phyloP scores from a whole-genome alignment of 2,113 vertebrate genomes.

The Colossoma macropomum region DNA sequence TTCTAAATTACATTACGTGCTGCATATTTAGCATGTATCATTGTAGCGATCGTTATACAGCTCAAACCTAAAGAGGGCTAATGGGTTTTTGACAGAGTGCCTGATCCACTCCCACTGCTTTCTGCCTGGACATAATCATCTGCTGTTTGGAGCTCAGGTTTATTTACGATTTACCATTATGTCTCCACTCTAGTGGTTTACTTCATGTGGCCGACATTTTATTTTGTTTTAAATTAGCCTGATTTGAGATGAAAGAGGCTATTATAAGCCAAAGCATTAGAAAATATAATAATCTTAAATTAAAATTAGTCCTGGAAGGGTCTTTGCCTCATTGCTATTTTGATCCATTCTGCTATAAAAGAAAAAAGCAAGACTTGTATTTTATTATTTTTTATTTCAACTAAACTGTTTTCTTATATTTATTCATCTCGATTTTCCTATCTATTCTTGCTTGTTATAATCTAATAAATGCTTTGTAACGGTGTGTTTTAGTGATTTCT shows the following conservation, averaged over 20 bases:
- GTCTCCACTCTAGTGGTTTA: not conserved
- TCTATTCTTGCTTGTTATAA: too few species aligned
- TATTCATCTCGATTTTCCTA: too few species aligned
- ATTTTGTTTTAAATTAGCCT: not conserved
- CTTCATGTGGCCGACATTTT: not conserved
- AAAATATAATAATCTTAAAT: not conserved
- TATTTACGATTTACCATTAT: not conserved
- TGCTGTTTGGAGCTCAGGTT: not conserved
- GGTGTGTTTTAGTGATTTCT: too few species aligned
- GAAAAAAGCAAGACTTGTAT: too few species aligned
- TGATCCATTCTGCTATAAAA: too few species aligned
- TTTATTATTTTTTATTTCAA: too few species aligned
- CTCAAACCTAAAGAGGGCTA: conserved; percentile 37
- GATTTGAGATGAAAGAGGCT: not conserved
- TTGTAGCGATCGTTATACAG: not conserved
- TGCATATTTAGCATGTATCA: conserved; percentile 38
- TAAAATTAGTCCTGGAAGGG: too few species aligned
- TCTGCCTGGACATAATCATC: not conserved
- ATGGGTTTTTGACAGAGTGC: conserved; percentile 52
- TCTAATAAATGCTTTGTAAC: too few species aligned
- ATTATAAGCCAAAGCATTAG: not conserved
- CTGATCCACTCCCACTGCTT: conserved; percentile 27
- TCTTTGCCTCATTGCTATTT: too few species aligned
- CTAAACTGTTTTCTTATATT: too few species aligned
- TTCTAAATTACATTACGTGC: conserved; percentile 46